Conservation (phyloP, 1,140 invertebrate species). For the Hyphantria cunea region DNA sequence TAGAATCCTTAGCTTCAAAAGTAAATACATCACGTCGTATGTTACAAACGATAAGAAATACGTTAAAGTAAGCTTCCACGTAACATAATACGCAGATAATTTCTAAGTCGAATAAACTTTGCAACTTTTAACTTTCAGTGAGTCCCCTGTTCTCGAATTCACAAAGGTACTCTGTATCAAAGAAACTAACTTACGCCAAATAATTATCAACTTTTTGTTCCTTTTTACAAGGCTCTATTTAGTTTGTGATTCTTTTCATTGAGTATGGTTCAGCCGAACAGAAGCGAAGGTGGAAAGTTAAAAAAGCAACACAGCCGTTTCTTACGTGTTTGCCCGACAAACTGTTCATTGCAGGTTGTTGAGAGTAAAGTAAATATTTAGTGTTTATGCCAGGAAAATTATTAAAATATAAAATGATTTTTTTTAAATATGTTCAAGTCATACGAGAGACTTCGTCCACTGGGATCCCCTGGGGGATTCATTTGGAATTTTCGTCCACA, state of each 20-base stretch:
- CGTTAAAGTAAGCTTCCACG: constrained; percentile 28
- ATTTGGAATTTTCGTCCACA: too few relatives aligned
- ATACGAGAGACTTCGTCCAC: too few relatives aligned
- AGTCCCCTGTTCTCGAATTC: constrained; percentile 44
- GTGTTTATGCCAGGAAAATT: too few relatives aligned
- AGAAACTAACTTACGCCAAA: constrained; percentile 9
- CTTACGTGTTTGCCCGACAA: constrained; percentile 24
- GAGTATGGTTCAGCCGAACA: constrained; percentile 26
- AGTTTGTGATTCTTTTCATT: constrained; percentile 20
- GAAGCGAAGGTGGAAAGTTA: constrained; percentile 41
- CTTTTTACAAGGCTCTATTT: constrained; percentile 1
- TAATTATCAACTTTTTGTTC: background rate
- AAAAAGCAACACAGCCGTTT: constrained; percentile 32
- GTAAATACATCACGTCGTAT: constrained; percentile 8
- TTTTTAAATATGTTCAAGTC: too few relatives aligned
- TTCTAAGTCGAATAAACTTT: constrained; percentile 49
- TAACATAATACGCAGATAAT: constrained; percentile 46
- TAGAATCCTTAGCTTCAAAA: background rate
- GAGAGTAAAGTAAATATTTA: background rate
- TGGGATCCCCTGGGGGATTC: too few relatives aligned
- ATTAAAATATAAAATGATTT: too few relatives aligned
- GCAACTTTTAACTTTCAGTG: constrained; percentile 41
- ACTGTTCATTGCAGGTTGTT: constrained; percentile 28
- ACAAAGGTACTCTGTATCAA: constrained; percentile 43
- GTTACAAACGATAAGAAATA: constrained; percentile 18